phyloP scores from a whole-genome alignment of 2,797 vertebrate genomes.

The Molossus alvarezi region DNA sequence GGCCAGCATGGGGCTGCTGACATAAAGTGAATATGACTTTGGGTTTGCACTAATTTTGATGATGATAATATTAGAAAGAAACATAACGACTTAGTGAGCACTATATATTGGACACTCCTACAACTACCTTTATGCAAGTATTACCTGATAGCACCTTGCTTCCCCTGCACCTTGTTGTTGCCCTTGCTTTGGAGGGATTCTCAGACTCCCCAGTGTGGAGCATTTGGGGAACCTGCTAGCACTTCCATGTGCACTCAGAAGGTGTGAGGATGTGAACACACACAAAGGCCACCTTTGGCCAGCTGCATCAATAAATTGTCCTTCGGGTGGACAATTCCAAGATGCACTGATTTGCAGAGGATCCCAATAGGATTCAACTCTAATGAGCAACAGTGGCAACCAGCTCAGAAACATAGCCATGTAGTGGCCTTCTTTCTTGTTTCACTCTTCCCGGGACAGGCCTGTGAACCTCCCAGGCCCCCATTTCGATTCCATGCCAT shows the following conservation, averaged over 20 bases:
- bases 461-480: not conserved
- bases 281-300: not conserved
- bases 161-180: not conserved
- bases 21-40: not conserved
- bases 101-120: not conserved
- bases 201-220: not conserved
- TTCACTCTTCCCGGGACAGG: not conserved
- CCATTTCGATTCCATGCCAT: not conserved
- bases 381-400: not conserved
- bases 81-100: not conserved
- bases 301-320: not conserved
- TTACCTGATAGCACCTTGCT: not conserved
- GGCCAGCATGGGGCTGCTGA: not conserved
- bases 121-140: not conserved
- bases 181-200: slow-evolving; percentile 18
- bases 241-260: not conserved
- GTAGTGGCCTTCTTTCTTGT: not conserved
- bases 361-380: not conserved
- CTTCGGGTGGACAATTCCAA: not conserved
- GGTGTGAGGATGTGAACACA: not conserved
- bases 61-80: not conserved
- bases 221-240: not conserved
- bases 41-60: not conserved
- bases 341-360: not conserved
- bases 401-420: not conserved